Base-by-base conservation (phyloP, 2,113 vertebrate species). In the Pavo muticus region DNA sequence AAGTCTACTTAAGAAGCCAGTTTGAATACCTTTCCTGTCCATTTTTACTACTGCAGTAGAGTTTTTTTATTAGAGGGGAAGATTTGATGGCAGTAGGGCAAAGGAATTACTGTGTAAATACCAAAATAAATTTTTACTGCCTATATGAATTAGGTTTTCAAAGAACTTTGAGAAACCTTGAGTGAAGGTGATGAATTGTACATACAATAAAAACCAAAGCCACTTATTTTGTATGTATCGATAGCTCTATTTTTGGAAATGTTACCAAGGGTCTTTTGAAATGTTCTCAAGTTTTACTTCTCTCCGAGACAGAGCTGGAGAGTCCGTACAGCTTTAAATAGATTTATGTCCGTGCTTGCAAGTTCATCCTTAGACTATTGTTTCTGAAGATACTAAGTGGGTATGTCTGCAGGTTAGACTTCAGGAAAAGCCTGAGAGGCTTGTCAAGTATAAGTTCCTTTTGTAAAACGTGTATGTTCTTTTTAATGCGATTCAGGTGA, bases 81-180 rank as follows among this genome's bases (percentile, higher is more conserved):
- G 32, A 9, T 76, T 80, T 3, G 2, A 9, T 93, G 27, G 75
- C 50, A 70, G 15, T 2, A 24, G 85, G 64, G 57, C 54, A 65
- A 82, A 94, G 48, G 50, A 90, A 73, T 72, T 69, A 4, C 57
- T 72, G 15, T 93, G 79, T 86, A 86, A 91, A 80, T 91, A 86
- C 35, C 25, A n/a, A 68, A 44, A 32, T 68, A 2, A 64, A 37
- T 86, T 88, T 90, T 70, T 90, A 23, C 64, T 91, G 16, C 69
- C 6, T 19, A 13, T 45, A 3, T 42, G 74, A 29, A 44, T 79
- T 56, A 29, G 32, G 37, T 70, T 86, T 50, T 40, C n/a, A 77
- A 61, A 50, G 20, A 63, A 40, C 25, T 42, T 84, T 94, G 35
- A 82, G 73, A 77, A 91, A 42, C 8, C 3, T 4, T 14, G 6